phyloP scores from a whole-genome alignment of 2,888 invertebrate species.

The Mesopsocus fuscifrons region DNA sequence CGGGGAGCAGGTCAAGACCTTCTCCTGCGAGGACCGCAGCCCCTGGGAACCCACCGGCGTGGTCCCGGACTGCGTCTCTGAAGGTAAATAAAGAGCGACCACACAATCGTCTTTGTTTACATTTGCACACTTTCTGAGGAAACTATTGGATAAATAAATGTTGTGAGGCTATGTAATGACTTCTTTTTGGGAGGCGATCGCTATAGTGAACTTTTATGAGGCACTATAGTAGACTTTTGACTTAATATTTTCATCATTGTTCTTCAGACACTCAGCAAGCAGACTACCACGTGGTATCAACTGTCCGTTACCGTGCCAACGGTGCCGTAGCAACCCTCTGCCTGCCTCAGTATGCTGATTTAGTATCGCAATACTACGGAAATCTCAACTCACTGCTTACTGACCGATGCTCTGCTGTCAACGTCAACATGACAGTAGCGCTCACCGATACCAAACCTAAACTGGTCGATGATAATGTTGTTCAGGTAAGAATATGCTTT shows the following conservation, averaged over 20 bases:
- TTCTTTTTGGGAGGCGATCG: not conserved
- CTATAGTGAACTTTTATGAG: conserved; percentile 10
- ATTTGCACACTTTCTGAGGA: not conserved
- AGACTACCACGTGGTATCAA: conserved; percentile 77
- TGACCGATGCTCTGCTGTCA: conserved; percentile 83
- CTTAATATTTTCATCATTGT: no score
- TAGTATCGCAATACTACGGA: conserved; percentile 59
- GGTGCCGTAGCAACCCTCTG: conserved; percentile 75
- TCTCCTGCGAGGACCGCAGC: conserved; percentile 60
- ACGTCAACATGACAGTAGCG: conserved; percentile 85
- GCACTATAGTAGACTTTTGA: conserved; percentile 3
- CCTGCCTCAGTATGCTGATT: conserved; percentile 65
- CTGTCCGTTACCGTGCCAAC: conserved; percentile 71
- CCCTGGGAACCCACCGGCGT: conserved; percentile 76
- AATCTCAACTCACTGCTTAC: conserved; percentile 66
- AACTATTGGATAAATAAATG: conserved; percentile 2
- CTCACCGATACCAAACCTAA: conserved; percentile 66
- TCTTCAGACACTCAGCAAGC: conserved; percentile 72
- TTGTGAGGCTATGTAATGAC: conserved; percentile 6
- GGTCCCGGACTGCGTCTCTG: conserved; percentile 88
- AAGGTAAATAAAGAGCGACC: conserved; percentile 49
- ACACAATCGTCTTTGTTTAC: conserved; percentile 2
- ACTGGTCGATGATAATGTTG: conserved; percentile 67
- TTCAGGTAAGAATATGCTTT: conserved; percentile 38
- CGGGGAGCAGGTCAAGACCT: conserved; percentile 72